These are phyloP conservation scores for Calephelis virginiensis DNA, from an alignment of 1,140 invertebrate species.

Conservation along the genomic window DNA sequence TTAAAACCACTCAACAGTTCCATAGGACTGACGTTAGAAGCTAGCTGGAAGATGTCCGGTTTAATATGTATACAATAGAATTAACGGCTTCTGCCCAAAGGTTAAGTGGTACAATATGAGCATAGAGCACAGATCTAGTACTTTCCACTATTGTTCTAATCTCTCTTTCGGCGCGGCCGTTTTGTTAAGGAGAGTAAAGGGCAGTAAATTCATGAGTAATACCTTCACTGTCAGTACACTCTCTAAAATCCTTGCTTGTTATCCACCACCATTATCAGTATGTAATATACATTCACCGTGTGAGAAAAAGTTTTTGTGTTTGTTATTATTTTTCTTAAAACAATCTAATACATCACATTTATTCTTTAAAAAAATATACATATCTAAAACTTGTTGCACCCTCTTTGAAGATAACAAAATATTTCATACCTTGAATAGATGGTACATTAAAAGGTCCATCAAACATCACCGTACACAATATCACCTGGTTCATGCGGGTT, in stretches of 20 bases:
- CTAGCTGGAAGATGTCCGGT: conserved; percentile 38
- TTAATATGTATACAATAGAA: conserved; percentile 53
- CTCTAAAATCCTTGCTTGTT: background rate
- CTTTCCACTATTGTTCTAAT: conserved; percentile 49
- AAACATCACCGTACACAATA: conserved; percentile 29
- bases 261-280: conserved; percentile 8
- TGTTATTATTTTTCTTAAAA: conserved; percentile 22
- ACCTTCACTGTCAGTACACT: conserved; percentile 32
- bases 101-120: conserved; percentile 28
- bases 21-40: too few relatives aligned
- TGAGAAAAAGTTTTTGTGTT: background rate
- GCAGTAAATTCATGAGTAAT: conserved; percentile 42
- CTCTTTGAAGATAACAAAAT: conserved; percentile 37
- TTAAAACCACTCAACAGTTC: too few relatives aligned
- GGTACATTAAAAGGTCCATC: conserved; percentile 24
- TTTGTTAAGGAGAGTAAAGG: conserved; percentile 55
- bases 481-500: conserved; percentile 18
- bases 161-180: conserved; percentile 63
- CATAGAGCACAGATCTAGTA: conserved; percentile 39
- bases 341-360: conserved; percentile 30
- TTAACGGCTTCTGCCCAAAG: conserved; percentile 36
- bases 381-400: conserved; percentile 29
- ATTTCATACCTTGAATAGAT: conserved; percentile 27
- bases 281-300: background rate
- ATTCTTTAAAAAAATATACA: conserved; percentile 28